These are phyloP conservation scores for Oxycera nigricornis DNA, from an alignment of 2,888 invertebrate species.

Conservation along the genomic window DNA sequence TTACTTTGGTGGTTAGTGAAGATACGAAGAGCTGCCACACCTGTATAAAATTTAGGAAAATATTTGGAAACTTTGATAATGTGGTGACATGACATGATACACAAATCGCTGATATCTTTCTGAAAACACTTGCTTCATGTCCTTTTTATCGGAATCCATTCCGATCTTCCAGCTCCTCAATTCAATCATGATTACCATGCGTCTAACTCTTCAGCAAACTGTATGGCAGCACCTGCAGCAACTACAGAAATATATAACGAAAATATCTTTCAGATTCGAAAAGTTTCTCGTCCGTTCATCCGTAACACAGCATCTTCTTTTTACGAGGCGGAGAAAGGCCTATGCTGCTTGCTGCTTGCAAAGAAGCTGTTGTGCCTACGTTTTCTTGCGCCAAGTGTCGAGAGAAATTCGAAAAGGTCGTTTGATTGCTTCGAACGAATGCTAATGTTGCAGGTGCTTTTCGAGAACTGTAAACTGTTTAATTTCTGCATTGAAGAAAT, in stretches of 20 bases:
- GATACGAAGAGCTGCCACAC: neutral
- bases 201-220: too few species aligned
- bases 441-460: slow-evolving; percentile 26
- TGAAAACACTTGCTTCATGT: too few species aligned
- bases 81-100: too few species aligned
- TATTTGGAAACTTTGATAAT: too few species aligned
- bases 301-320: slow-evolving; percentile 7
- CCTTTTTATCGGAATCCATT: too few species aligned
- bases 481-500: neutral
- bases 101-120: too few species aligned
- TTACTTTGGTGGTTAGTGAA: neutral
- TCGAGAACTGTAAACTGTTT: slow-evolving; percentile 4
- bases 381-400: slow-evolving; percentile 3
- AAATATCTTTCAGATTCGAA: neutral
- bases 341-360: neutral
- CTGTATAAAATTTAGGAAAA: too few species aligned
- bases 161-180: too few species aligned
- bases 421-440: slow-evolving; percentile 6
- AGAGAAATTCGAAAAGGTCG: slow-evolving; percentile 34
- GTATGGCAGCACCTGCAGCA: neutral
- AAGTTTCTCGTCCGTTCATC: neutral
- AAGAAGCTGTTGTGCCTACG: neutral
- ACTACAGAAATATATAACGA: neutral
- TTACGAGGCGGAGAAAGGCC: slow-evolving; percentile 22
- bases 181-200: too few species aligned